Conservation (phyloP, 1,140 invertebrate genomes). For the Potamilus streckersoni region DNA sequence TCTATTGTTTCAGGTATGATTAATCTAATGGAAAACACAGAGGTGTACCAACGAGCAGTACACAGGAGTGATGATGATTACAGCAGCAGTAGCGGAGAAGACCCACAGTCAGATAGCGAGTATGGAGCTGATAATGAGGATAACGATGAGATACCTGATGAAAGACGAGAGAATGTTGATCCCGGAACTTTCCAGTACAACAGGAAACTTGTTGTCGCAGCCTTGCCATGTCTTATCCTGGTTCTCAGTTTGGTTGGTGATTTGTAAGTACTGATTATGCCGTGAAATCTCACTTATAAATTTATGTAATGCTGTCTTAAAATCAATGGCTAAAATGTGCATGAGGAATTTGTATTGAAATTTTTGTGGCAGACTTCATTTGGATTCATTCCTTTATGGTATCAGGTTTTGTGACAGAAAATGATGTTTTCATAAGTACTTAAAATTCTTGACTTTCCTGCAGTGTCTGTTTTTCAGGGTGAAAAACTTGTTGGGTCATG, state of each 20-base stretch:
- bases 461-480: too few species aligned
- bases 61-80: conserved; percentile 16
- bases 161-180: conserved; percentile 3
- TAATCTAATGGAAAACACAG: too few species aligned
- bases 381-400: neutral
- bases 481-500: too few species aligned
- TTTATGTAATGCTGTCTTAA: too few species aligned
- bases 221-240: conserved; percentile 25
- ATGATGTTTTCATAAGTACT: neutral
- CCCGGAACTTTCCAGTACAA: conserved; percentile 27
- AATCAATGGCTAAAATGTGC: too few species aligned
- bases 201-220: conserved; percentile 24
- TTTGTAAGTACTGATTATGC: conserved; percentile 11
- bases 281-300: too few species aligned
- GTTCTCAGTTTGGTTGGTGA: conserved; percentile 31
- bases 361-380: too few species aligned
- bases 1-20: too few species aligned
- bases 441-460: neutral
- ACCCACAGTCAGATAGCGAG: conserved; percentile 20
- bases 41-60: too few species aligned
- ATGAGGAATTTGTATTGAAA: too few species aligned
- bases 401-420: neutral
- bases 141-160: conserved; percentile 28
- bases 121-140: conserved; percentile 28
- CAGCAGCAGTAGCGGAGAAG: conserved; percentile 10